Conservation (phyloP, 2,113 vertebrate species). For the Indri indri region DNA sequence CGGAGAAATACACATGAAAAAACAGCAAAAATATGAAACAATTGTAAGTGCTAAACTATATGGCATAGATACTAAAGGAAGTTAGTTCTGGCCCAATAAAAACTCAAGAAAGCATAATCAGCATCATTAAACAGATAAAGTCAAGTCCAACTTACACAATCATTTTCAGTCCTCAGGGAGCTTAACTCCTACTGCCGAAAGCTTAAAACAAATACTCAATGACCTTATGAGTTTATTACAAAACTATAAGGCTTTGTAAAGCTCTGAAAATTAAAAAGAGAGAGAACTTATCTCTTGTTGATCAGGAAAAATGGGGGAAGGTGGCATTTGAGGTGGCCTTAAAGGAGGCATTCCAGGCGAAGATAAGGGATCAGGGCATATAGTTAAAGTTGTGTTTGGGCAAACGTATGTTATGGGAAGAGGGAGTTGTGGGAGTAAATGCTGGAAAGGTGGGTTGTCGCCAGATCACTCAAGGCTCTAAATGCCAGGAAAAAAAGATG, state of each 20-base stretch:
- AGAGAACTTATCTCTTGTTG: neutral
- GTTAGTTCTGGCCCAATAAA: neutral
- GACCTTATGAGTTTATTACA: neutral
- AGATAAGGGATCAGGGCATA: neutral
- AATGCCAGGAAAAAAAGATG: neutral
- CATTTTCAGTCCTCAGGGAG: neutral
- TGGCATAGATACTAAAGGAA: neutral
- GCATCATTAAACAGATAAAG: neutral
- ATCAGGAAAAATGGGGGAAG: neutral
- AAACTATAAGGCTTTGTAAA: neutral
- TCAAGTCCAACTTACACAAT: neutral
- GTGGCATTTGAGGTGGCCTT: neutral
- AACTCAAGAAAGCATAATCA: neutral
- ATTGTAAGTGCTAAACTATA: neutral
- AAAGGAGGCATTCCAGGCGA: neutral
- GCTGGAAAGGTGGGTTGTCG: neutral
- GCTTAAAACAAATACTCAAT: neutral
- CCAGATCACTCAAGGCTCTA: neutral
- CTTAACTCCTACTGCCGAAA: neutral
- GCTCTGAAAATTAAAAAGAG: neutral
- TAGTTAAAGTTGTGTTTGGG: neutral
- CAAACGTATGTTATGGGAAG: neutral
- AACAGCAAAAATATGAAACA: neutral
- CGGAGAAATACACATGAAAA: neutral
- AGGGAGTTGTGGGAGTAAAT: neutral